Evolutionary conservation across 1,140 invertebrate species (phyloP).

Genomic region (Temnothorax nylanderi): DNA sequence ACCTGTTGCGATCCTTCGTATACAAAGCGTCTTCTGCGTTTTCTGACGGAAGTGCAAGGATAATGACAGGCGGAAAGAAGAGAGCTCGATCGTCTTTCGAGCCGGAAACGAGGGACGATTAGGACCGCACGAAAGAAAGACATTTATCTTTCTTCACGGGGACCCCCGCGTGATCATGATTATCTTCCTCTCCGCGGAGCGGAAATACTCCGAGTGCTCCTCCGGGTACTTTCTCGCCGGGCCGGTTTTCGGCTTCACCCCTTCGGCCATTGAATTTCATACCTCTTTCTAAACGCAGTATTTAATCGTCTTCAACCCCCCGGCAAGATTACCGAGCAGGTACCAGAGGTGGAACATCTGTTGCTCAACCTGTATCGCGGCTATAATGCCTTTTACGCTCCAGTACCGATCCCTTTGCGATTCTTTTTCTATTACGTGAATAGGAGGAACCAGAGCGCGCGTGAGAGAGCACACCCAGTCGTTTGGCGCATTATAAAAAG

Average conservation of each 20-base stretch:
- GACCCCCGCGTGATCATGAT: constrained; percentile 37
- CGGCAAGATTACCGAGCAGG: constrained; percentile 27
- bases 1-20: constrained; percentile 53
- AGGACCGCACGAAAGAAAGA: constrained; percentile 46
- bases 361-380: constrained; percentile 58
- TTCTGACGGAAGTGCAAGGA: constrained; percentile 67
- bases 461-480: constrained; percentile 33
- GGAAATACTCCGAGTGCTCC: constrained; percentile 47
- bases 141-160: constrained; percentile 32
- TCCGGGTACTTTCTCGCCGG: constrained; percentile 4
- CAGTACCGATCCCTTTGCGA: constrained; percentile 31
- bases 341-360: constrained; percentile 44
- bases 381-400: constrained; percentile 44
- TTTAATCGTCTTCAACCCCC: constrained; percentile 50
- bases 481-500: constrained; percentile 31
- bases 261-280: constrained; percentile 53
- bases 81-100: constrained; percentile 65
- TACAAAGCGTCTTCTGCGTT: constrained; percentile 40
- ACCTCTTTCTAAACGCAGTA: constrained; percentile 31
- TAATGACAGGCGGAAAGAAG: constrained; percentile 37
- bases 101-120: constrained; percentile 69
- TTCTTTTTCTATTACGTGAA: constrained; percentile 12
- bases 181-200: background rate
- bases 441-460: constrained; percentile 32
- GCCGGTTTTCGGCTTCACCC: constrained; percentile 8